A percentile compares a stretch with the other conserved stretches of the same genome.
These are phyloP conservation scores for Aricia agestis DNA, from an alignment of 1,140 invertebrate genomes.

Conservation along the genomic window DNA sequence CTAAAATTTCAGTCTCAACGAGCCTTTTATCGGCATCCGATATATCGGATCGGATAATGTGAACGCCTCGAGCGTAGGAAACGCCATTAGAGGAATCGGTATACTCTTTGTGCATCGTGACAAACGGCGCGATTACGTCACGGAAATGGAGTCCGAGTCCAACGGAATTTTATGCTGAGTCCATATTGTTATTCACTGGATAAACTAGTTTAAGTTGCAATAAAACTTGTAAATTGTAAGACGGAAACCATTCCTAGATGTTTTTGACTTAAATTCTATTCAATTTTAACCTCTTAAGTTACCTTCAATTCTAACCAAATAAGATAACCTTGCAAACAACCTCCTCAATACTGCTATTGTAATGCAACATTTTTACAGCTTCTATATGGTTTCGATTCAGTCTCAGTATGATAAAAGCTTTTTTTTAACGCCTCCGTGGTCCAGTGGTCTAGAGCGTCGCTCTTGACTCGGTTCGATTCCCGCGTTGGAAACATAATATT, in stretches of 20 bases:
- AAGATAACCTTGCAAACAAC: no score
- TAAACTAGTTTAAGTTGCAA: not conserved
- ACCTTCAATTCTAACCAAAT: not conserved
- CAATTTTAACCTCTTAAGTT: not conserved
- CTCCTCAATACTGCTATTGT: no score
- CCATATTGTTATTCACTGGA: not conserved
- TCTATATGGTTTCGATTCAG: no score
- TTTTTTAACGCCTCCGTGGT: no score
- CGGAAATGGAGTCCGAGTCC: not conserved
- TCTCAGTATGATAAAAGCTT: no score
- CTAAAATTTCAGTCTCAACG: no score
- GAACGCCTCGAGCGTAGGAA: not conserved
- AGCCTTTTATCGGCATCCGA: no score
- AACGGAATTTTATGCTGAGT: not conserved
- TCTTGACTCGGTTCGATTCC: no score
- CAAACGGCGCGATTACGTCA: not conserved
- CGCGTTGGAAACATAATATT: no score
- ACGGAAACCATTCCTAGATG: not conserved
- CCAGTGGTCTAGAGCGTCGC: no score
- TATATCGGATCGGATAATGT: not conserved
- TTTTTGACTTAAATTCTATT: not conserved
- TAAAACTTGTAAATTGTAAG: not conserved
- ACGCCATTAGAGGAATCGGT: not conserved
- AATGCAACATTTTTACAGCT: no score
- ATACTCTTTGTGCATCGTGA: not conserved